Base-by-base conservation (phyloP, 1,140 invertebrate species). In the Neuroterus valhalla region DNA sequence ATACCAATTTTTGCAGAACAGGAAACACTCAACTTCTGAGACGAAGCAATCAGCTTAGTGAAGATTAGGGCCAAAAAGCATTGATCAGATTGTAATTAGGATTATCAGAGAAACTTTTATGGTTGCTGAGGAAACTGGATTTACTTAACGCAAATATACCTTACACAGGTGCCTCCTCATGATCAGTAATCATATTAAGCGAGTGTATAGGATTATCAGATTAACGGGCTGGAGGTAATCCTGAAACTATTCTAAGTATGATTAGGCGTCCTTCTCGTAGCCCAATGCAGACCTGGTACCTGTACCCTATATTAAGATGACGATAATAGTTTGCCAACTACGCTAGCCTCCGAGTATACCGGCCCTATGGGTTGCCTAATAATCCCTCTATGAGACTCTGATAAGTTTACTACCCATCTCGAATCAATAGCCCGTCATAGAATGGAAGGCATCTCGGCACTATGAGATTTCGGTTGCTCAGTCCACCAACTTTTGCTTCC, bases 151-250 rank as follows among this genome's bases (percentile, higher is more conserved):
- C 81, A 81, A 83, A 84, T 88, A 83, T 87, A 88, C 82, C 71
- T 80, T 86, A 84, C 86, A 88, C 86, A 88, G 84, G 82, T 84
- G 85, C 55, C 55, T 62, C 31, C 88, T 90, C 86, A 89, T 89
- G 88, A 90, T 90, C 88, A 87, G 88, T 90, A 89, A 90, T 90
- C 89, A 90, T 89, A 90, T 90, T 89, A 90, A 89, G 88, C 88
- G 88, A 86, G 88, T 89, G 89, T 89, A 89, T 85, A 81, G 82
- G 84, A 83, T 90, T 90, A 90, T 90, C 89, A 89, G 89, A 89
- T 90, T 90, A 90, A 88, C 81, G 87, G 85, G 86, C 85, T 86
- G 85, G 85, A 85, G 86, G 85, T 90, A 89, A 90, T 90, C 89
- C 88, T 82, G 89, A 89, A 90, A 90, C 89, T 89, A 89, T 90